A percentile compares a stretch with the other conserved stretches of the same genome.
phyloP scores from a whole-genome alignment of 2,797 vertebrate genomes.

The Hoplostethus mediterraneus region DNA sequence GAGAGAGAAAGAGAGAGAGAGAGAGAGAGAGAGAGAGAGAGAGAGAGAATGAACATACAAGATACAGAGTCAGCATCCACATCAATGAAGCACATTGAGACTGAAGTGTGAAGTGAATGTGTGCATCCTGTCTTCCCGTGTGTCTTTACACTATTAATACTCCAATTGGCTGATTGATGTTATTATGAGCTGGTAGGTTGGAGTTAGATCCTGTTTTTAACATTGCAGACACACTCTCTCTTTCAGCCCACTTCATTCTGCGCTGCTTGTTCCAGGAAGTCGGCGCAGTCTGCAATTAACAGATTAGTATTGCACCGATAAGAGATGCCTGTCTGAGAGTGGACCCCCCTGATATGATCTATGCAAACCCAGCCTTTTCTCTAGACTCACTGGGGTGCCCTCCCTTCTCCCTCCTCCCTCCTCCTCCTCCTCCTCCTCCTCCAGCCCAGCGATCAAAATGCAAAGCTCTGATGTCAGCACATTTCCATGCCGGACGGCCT shows the following conservation, averaged over 20 bases:
- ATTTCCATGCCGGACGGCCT: conserved; percentile 50
- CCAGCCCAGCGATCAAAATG: conserved; percentile 33
- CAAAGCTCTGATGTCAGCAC: conserved; percentile 64
- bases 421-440: conserved; percentile 34
- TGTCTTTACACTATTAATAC: no score
- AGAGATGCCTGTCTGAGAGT: conserved; percentile 28
- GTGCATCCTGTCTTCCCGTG: neutral
- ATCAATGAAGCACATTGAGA: no score
- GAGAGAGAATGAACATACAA: no score
- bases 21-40: no score
- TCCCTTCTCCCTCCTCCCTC: neutral
- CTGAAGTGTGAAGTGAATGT: conserved; percentile 13
- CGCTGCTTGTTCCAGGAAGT: conserved; percentile 47
- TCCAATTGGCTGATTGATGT: no score
- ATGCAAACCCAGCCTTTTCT: conserved; percentile 52
- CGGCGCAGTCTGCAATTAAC: conserved; percentile 25
- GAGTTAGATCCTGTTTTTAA: neutral
- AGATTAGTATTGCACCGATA: conserved; percentile 32
- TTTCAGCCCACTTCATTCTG: neutral
- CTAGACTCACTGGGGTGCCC: conserved; percentile 30
- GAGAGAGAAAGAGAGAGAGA: no score
- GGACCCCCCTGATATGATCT: conserved; percentile 68
- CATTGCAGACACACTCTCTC: neutral
- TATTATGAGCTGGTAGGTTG: neutral
- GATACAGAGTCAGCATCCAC: no score